Evolutionary conservation across 2,888 invertebrate genomes (phyloP).

Genomic region (Athalia cordata): DNA sequence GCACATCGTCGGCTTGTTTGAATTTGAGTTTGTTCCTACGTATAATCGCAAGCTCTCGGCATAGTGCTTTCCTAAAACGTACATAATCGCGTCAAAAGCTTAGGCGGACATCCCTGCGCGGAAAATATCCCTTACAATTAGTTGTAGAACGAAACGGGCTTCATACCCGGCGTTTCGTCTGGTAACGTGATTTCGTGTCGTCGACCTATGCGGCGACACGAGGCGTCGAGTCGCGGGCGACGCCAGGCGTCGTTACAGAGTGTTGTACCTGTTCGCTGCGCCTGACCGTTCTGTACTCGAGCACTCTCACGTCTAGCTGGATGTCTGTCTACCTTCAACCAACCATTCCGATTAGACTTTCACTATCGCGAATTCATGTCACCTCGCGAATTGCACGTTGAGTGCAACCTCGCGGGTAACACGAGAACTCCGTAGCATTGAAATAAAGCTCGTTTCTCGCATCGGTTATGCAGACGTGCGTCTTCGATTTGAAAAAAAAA

Average conservation of each 20-base stretch:
- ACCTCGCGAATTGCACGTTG: not conserved
- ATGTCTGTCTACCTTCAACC: constrained; percentile 2
- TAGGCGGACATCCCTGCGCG: constrained; percentile 54
- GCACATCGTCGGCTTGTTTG: not conserved
- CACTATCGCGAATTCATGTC: not conserved
- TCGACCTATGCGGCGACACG: constrained; percentile 54
- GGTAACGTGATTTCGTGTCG: constrained; percentile 66
- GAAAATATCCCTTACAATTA: constrained; percentile 50
- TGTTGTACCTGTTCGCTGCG: constrained; percentile 19
- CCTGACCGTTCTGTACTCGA: constrained; percentile 41
- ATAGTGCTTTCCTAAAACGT: constrained; percentile 54
- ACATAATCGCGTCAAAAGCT: constrained; percentile 61
- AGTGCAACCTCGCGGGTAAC: not conserved
- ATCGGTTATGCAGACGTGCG: not conserved
- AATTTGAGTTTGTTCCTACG: not conserved
- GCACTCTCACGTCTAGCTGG: constrained; percentile 19
- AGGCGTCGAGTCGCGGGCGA: not conserved
- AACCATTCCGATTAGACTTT: not conserved
- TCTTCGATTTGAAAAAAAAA: no score
- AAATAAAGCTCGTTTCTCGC: not conserved
- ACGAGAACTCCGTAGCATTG: not conserved
- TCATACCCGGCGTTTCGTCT: constrained; percentile 56
- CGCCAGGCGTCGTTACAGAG: not conserved
- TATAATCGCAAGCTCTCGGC: not conserved
- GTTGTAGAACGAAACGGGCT: constrained; percentile 59